Base-by-base conservation (phyloP, 1,140 invertebrate species). In the Bombus affinis region DNA sequence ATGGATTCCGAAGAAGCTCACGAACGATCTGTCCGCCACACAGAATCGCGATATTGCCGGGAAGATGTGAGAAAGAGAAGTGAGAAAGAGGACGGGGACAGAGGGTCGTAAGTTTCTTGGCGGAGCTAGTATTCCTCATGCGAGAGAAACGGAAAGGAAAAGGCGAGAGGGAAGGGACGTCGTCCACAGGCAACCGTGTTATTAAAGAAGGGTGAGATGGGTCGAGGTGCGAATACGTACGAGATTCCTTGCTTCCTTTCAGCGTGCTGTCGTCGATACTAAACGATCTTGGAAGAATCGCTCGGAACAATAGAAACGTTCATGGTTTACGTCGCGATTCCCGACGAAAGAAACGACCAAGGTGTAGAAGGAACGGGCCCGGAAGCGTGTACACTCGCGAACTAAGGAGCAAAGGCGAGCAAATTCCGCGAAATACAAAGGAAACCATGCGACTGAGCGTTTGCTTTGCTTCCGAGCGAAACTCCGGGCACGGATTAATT, bases 231-330 rank as follows among this genome's bases (percentile, higher is more conserved):
- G 65, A 77, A 68, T 18, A 71, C 12, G 37, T 44, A 15, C 44
- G 70, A 65, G n/a, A 32, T 57, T 47, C 62, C 32, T n/a, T 13
- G 59, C 44, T 35, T 22, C 53, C 28, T 72, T 47, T 32, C n/a
- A 35, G 32, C 68, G 18, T 68, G 25, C 73, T 42, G 57, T 75
- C 70, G 65, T 76, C 44, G 73, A 77, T 42, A 66, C 62, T 88
- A 32, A 15, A 68, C 65, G 15, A 22, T 28, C 74, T 79, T 85
- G 78, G 10, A 79, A 66, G n/a, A 88, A 88, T 88, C 79, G 78
- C 62, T 44, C 25, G 57, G 32, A 39, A 79, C 70, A 79, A 79
- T 79, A 28, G 47, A 15, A 57, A 32, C 75, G 35, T 79, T 65
- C 32, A 28, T 32, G 75, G 57, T 75, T 39, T n/a, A 25, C 28